phyloP scores from a whole-genome alignment of 2,888 invertebrate genomes.

The Paralinhomoeus sp. region DNA sequence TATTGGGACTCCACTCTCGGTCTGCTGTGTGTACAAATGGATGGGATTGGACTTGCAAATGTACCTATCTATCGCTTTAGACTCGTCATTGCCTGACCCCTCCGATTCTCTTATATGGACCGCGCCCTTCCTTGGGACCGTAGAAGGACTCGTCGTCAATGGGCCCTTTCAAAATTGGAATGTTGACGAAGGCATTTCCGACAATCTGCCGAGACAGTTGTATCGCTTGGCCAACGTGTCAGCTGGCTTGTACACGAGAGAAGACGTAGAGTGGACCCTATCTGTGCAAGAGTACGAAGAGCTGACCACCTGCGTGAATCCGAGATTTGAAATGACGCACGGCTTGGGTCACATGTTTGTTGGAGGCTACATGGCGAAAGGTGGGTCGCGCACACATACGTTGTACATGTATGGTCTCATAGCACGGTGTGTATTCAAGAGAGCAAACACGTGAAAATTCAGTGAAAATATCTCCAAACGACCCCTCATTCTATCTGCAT shows the following conservation, averaged over 20 bases:
- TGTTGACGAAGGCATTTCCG: no score
- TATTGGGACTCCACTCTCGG: conserved; percentile 24
- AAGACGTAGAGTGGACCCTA: conserved; percentile 2
- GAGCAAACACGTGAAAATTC: no score
- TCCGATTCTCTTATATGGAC: conserved; percentile 19
- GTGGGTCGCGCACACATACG: not conserved
- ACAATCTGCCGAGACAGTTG: not conserved
- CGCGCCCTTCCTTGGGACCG: conserved; percentile 14
- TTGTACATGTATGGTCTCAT: not conserved
- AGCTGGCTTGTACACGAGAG: conserved; percentile 2
- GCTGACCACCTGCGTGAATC: conserved; percentile 8
- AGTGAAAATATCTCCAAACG: conserved; percentile 22
- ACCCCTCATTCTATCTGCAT: conserved; percentile 26
- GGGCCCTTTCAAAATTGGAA: conserved; percentile 20
- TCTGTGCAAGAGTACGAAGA: conserved; percentile 1
- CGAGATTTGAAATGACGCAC: conserved; percentile 16
- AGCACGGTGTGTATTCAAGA: no score
- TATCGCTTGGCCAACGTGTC: conserved; percentile 2
- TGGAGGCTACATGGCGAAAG: conserved; percentile 15
- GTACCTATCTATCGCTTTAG: no score
- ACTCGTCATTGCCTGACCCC: conserved; percentile 14
- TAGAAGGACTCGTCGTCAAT: conserved; percentile 12
- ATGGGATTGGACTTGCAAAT: no score
- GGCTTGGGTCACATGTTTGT: conserved; percentile 14
- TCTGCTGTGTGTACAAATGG: no score